Percentiles rank a stretch among this genome's conserved stretches.
phyloP scores from a whole-genome alignment of 2,113 vertebrate species.

The Motacilla tschutschensis region DNA sequence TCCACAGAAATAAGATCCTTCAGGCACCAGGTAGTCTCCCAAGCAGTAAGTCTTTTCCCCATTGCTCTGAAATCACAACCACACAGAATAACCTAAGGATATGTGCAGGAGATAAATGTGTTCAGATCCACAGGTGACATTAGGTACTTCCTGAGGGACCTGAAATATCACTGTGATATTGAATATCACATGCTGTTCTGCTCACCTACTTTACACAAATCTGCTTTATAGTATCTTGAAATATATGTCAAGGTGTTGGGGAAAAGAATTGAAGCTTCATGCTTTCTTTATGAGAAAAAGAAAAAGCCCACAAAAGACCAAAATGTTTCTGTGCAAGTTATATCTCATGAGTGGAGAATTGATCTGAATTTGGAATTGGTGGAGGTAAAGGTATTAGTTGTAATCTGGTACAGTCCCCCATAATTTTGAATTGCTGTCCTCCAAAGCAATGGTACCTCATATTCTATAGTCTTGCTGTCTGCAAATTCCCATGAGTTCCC shows the following conservation, averaged over 20 bases:
- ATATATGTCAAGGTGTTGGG: background rate
- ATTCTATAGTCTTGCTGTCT: background rate
- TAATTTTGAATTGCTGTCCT: background rate
- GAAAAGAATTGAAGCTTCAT: background rate
- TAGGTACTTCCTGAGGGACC: background rate
- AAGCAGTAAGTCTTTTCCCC: background rate
- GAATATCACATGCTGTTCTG: background rate
- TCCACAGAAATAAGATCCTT: background rate
- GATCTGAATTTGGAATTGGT: background rate
- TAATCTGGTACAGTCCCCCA: background rate
- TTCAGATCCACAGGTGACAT: background rate
- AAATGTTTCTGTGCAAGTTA: background rate
- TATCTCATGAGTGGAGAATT: background rate
- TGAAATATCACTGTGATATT: background rate
- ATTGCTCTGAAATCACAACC: background rate
- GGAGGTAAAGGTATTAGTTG: background rate
- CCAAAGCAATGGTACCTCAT: background rate
- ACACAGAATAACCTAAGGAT: background rate
- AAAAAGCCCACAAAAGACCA: background rate
- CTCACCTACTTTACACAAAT: background rate
- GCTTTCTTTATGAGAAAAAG: background rate
- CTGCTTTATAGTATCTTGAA: background rate
- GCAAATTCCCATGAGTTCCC: background rate
- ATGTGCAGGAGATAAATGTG: background rate
- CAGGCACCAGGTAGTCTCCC: background rate